phyloP scores from a whole-genome alignment of 2,888 invertebrate genomes.

The Drosophila tanythrix region DNA sequence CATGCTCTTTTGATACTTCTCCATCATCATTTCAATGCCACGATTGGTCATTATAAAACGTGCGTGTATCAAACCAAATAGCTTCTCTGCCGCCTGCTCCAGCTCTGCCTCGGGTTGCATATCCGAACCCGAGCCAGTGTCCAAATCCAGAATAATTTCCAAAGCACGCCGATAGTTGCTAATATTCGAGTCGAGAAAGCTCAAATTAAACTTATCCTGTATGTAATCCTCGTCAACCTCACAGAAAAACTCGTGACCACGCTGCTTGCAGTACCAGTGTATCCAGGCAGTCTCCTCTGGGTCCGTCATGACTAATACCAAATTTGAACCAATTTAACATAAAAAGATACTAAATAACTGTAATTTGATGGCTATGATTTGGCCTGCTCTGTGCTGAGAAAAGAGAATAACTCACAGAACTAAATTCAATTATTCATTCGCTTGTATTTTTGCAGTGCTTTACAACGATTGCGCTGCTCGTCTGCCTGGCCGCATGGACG shows the following conservation, averaged over 20 bases:
- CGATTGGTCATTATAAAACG: conserved; percentile 99
- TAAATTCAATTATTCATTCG: neutral
- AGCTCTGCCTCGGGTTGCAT: conserved; percentile 98
- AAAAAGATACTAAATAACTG: conserved; percentile 1
- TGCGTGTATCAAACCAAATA: conserved; percentile 99
- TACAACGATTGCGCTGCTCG: conserved; percentile 83
- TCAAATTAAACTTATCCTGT: conserved; percentile 99
- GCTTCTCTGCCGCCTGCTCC: conserved; percentile 99
- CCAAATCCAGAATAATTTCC: conserved; percentile 99
- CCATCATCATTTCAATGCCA: conserved; percentile 99
- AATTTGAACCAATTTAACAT: neutral
- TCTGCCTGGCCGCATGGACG: conserved; percentile 80
- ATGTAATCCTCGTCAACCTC: conserved; percentile 99
- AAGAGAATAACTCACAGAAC: no score
- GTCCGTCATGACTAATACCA: conserved; percentile 93
- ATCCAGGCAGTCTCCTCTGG: conserved; percentile 99
- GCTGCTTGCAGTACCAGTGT: conserved; percentile 98
- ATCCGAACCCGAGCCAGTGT: conserved; percentile 88
- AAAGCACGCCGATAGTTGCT: conserved; percentile 99
- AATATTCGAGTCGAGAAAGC: conserved; percentile 99
- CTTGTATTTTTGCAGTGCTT: conserved; percentile 73
- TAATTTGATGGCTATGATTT: neutral
- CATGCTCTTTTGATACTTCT: conserved; percentile 99
- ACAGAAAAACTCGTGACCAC: conserved; percentile 99
- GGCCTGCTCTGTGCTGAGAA: conserved; percentile 14